These are phyloP conservation scores for Lycocorax pyrrhopterus DNA, from an alignment of 2,113 vertebrate genomes.

Conservation along the genomic window DNA sequence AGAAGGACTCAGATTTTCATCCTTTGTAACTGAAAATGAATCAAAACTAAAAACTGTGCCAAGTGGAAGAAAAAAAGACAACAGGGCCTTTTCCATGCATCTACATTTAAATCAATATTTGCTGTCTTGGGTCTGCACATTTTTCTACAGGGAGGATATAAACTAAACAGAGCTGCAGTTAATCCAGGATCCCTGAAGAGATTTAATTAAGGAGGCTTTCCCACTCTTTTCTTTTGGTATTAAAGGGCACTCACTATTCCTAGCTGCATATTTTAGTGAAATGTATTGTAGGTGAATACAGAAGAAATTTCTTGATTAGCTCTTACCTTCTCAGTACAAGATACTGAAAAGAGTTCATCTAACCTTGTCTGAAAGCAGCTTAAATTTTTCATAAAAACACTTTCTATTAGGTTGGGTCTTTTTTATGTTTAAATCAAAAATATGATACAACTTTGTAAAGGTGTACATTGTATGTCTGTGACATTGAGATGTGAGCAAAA, in stretches of 20 bases:
- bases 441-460: neutral
- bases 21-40: neutral
- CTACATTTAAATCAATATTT: constrained; percentile 28
- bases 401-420: neutral
- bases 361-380: neutral
- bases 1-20: neutral
- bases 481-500: neutral
- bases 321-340: neutral
- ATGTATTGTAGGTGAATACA: neutral
- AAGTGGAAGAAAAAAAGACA: neutral
- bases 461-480: neutral
- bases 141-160: constrained; percentile 17
- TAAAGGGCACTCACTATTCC: constrained; percentile 17
- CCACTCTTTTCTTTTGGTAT: constrained; percentile 36
- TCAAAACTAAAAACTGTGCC: neutral
- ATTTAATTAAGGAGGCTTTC: constrained; percentile 25
- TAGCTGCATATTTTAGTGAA: constrained; percentile 43
- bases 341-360: neutral
- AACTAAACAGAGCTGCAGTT: constrained; percentile 46
- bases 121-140: constrained; percentile 24
- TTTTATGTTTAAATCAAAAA: neutral
- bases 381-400: neutral
- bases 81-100: neutral
- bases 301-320: constrained; percentile 30
- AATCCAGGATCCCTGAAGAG: constrained; percentile 34